Conservation (phyloP, 2,888 invertebrate species). For the Oscheius sp. region DNA sequence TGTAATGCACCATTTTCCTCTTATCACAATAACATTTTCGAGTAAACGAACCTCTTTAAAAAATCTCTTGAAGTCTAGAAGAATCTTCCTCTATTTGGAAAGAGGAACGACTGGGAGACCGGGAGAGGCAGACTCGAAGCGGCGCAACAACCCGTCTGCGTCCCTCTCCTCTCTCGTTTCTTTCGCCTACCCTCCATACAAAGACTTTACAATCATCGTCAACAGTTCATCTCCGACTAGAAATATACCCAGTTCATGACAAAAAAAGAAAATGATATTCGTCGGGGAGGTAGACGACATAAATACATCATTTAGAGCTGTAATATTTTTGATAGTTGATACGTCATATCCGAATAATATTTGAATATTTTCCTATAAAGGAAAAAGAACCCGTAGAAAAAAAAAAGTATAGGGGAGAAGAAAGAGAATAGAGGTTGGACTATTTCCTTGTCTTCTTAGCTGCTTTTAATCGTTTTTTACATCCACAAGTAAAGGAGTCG, state of each 20-base stretch:
- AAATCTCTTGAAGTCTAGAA: no score
- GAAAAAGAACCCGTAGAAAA: conserved; percentile 2
- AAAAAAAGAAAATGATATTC: no score
- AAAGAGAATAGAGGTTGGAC: not conserved
- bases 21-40: no score
- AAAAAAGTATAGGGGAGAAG: not conserved
- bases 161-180: not conserved
- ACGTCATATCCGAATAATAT: no score
- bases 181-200: conserved; percentile 2
- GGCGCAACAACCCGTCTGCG: not conserved
- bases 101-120: not conserved
- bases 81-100: not conserved
- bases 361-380: no score
- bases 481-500: conserved; percentile 69
- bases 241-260: not conserved
- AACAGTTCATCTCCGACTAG: not conserved
- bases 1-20: no score
- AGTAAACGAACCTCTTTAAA: no score
- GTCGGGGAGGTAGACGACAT: not conserved
- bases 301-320: no score
- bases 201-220: not conserved
- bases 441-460: conserved; percentile 49
- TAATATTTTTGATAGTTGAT: no score
- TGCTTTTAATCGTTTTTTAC: conserved; percentile 32
- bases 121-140: not conserved